A percentile compares a stretch with the other conserved stretches of the same genome.
Conservation (phyloP, 2,113 vertebrate genomes). For the Anthoscopus minutus region DNA sequence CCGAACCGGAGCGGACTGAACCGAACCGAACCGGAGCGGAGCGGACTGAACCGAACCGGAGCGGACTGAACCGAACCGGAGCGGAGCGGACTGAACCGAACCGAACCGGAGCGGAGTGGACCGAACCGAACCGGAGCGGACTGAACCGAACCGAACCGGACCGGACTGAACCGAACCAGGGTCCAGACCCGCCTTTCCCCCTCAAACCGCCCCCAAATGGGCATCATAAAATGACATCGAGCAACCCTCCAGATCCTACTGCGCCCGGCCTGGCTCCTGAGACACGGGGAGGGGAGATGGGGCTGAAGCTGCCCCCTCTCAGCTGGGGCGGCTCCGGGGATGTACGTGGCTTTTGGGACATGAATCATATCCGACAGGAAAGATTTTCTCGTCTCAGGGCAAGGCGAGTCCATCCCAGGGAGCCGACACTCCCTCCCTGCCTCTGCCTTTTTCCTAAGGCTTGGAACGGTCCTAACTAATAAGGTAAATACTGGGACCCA, state of each 20-base stretch:
- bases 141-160: too few species aligned
- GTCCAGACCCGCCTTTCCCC: fast-evolving
- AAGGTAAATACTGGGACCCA: neutral
- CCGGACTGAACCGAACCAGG: fast-evolving
- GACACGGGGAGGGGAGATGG: neutral
- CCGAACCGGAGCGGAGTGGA: too few species aligned
- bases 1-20: too few species aligned
- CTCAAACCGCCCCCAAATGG: fast-evolving
- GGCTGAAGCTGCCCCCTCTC: neutral
- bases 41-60: too few species aligned
- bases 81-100: too few species aligned
- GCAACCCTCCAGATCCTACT: neutral
- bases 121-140: too few species aligned
- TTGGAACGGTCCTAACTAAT: neutral
- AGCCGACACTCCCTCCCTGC: neutral
- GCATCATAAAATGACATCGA: fast-evolving
- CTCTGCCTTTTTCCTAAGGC: neutral
- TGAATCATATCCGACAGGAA: neutral
- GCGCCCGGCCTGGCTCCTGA: neutral
- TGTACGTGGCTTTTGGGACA: neutral
- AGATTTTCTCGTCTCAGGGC: neutral
- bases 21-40: too few species aligned
- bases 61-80: too few species aligned
- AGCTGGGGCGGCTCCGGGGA: neutral
- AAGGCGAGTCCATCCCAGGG: neutral